Evolutionary conservation across 2,113 vertebrate species (phyloP), one percentile per base, ranked within the genome.

Genomic region (Scophthalmus maximus): DNA sequence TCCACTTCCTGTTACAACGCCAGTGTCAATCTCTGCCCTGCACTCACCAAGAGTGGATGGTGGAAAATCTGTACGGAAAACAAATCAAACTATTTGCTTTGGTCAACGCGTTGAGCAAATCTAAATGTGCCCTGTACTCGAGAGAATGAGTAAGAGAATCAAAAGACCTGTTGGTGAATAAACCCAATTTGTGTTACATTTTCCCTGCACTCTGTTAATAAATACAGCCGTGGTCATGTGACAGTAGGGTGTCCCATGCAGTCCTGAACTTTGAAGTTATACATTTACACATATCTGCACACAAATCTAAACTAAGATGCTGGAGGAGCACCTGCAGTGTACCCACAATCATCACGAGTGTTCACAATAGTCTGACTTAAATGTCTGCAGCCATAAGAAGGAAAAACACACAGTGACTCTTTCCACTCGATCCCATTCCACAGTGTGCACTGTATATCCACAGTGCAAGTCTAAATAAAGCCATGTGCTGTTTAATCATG

Each of bases 401-500:
- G n/a, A 26, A 15, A 50, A 17, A 55, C 44, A 56, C 53, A 30
- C 55, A 15, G 25, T 8, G 4, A 56, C 53, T 51, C 14, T 47
- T 15, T 30, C 34, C 44, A 52, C 58, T 36, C 34, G n/a, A 30
- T 14, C 34, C 20, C 4, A 1, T 36, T 17, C 18, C 11, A 44
- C 38, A 25, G 30, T 25, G 38, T 8, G 36, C 38, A 25, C 38
- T 25, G 38, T 8, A 44, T 5, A 47, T 56, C 46, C 40, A 80
- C 56, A 8, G 74, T 49, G 58, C 55, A 68, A 70, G 52, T 81
- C 71, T 68, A 73, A 86, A 86, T 69, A 73, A 79, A 72, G 74
- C 68, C 68, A 88, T 73, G 84, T 87, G 82, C 73, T 80, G 79
- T 69, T 88, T 70, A 81, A 68, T 85, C 74, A 70, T 81, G 79